These are phyloP conservation scores for Drosophila flavopinicola DNA, from an alignment of 2,888 invertebrate species.

Conservation along the genomic window DNA sequence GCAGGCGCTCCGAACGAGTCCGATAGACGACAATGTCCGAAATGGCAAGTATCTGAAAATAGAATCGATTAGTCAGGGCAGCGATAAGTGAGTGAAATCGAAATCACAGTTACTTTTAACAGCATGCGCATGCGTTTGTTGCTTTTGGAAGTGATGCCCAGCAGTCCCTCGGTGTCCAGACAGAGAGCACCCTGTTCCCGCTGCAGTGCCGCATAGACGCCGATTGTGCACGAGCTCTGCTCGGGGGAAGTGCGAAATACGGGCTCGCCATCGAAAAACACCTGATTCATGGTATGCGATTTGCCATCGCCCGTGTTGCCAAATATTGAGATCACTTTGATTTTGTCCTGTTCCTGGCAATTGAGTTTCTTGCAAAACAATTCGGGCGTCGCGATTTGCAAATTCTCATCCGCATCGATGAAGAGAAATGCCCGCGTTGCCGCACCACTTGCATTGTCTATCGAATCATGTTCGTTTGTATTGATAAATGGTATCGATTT, in stretches of 20 bases:
- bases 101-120: conserved; percentile 86
- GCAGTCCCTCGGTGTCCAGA: conserved; percentile 92
- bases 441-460: conserved; percentile 61
- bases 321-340: conserved; percentile 93
- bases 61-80: background rate
- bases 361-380: conserved; percentile 84
- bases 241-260: conserved; percentile 84
- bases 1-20: conserved; percentile 90
- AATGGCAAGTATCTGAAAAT: conserved; percentile 88
- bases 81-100: background rate
- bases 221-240: conserved; percentile 90
- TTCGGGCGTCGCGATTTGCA: conserved; percentile 86
- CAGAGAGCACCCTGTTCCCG: conserved; percentile 88
- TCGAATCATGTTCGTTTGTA: conserved; percentile 65
- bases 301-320: conserved; percentile 94
- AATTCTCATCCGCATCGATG: conserved; percentile 87
- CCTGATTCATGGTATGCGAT: conserved; percentile 91
- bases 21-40: conserved; percentile 92
- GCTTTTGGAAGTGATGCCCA: conserved; percentile 85
- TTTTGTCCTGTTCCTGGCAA: conserved; percentile 85
- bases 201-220: conserved; percentile 91
- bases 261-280: conserved; percentile 88
- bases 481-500: conserved; percentile 81
- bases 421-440: conserved; percentile 85
- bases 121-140: conserved; percentile 87